Base-by-base conservation (phyloP, 2,797 vertebrate genomes). In the Notamacropus eugenii region DNA sequence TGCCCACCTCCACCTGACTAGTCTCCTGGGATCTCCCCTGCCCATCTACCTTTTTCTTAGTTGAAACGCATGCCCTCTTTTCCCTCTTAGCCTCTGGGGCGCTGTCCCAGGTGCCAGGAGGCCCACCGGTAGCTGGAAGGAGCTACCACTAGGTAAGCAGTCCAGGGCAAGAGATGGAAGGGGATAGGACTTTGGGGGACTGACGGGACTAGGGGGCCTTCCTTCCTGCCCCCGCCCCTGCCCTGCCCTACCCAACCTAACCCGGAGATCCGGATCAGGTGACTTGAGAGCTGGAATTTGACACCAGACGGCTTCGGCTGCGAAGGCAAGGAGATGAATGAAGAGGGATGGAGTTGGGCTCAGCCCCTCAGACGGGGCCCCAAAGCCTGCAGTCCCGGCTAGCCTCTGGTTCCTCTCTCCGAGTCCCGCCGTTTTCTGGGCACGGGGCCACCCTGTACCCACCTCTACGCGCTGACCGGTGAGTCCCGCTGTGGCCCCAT, bases 201-300 rank as follows among this genome's bases (percentile, higher is more conserved):
- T 90, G 34, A 50, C 87, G 94, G 94, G 97, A 93, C 96, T 91
- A 94, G 94, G 55, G 5, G 97, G 97, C 97, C 97, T 95, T 93
- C 96, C 67, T 56, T 95, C 97, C 52, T 34, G 94, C 95, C 95
- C 98, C 97, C 96, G 96, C 96, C 97, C 97, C 95, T 93, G 56
- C 62, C 28, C 57, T 5, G 40, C 93, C 95, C 94, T n/a, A 93
- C 91, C 94, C 97, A 92, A 96, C 98, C 96, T 96, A 96, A 14
- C 96, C 95, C 22, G 1, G 96, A 46, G 74, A 87, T 87, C 74
- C n/a, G 97, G 96, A 98, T 98, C 98, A 98, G 98, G 98, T 99
- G 98, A 98, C 98, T 95, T 96, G 50, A 74, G 96, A 97, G 93
- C 97, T 99, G 98, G 98, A 99, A 99, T 98, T 98, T 98, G 98